Percentiles rank a stretch among this genome's conserved stretches.
These are phyloP conservation scores for Oceanodroma tethys DNA, from an alignment of 2,113 vertebrate species.

Conservation along the genomic window DNA sequence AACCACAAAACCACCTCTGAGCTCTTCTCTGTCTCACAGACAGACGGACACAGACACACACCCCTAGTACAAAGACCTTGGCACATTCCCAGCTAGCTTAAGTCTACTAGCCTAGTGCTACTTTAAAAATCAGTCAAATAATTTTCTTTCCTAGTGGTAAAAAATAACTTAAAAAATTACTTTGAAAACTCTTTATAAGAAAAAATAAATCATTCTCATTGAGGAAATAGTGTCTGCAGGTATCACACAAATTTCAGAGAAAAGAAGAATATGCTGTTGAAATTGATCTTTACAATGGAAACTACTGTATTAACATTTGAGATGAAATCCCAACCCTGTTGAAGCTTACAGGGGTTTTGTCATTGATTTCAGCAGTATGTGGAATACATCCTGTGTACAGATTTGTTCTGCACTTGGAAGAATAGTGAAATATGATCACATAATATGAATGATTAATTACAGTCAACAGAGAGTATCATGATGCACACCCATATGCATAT, in stretches of 20 bases:
- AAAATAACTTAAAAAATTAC: background rate
- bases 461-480: background rate
- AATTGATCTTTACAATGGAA: background rate
- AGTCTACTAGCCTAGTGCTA: background rate
- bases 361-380: background rate
- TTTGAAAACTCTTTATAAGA: background rate
- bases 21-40: background rate
- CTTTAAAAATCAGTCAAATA: background rate
- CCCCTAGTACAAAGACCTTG: background rate
- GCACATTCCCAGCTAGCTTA: background rate
- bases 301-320: background rate
- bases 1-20: background rate
- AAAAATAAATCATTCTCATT: background rate
- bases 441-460: background rate
- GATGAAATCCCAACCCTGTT: background rate
- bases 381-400: background rate
- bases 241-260: background rate
- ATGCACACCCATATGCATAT: background rate
- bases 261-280: background rate
- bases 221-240: background rate
- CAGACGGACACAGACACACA: background rate
- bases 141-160: background rate
- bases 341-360: background rate
- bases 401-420: background rate
- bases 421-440: background rate